Percentiles rank a stretch among this genome's conserved stretches.
These are phyloP conservation scores for Poeciliopsis retropinna DNA, from an alignment of 2,113 vertebrate species.

Conservation along the genomic window DNA sequence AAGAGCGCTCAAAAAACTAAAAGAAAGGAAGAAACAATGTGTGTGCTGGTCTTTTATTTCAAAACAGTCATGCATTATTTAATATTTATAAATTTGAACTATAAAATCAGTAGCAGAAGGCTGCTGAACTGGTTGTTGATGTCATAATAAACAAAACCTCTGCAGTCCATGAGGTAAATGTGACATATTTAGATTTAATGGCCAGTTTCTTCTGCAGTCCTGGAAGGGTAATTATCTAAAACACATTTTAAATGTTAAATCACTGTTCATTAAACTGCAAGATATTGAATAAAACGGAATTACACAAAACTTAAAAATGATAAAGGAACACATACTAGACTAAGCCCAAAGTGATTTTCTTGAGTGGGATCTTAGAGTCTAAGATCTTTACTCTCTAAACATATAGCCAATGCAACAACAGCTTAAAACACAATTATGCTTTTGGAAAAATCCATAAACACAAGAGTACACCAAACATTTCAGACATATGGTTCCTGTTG, in stretches of 20 bases:
- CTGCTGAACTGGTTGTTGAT: neutral
- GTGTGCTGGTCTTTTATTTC: constrained; percentile 81
- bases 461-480: too few species aligned
- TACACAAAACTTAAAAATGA: neutral
- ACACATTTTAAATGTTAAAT: neutral
- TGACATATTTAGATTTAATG: neutral
- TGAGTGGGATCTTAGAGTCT: too few species aligned
- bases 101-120: neutral
- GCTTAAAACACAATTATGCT: too few species aligned
- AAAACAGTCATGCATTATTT: constrained; percentile 42
- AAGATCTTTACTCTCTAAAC: too few species aligned
- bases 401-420: too few species aligned
- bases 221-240: neutral
- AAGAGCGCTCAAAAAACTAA: constrained; percentile 70
- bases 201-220: neutral
- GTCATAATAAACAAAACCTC: neutral
- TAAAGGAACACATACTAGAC: too few species aligned
- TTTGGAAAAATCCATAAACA: too few species aligned
- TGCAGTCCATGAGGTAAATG: neutral
- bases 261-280: neutral
- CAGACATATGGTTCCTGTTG: too few species aligned
- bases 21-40: constrained; percentile 61
- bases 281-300: neutral
- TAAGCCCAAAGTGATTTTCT: too few species aligned
- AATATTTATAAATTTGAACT: too few species aligned